Percentiles rank a stretch among this genome's conserved stretches.
Conservation (phyloP, 92 coral and sea anemone species). For the Bergia puertoricense region DNA sequence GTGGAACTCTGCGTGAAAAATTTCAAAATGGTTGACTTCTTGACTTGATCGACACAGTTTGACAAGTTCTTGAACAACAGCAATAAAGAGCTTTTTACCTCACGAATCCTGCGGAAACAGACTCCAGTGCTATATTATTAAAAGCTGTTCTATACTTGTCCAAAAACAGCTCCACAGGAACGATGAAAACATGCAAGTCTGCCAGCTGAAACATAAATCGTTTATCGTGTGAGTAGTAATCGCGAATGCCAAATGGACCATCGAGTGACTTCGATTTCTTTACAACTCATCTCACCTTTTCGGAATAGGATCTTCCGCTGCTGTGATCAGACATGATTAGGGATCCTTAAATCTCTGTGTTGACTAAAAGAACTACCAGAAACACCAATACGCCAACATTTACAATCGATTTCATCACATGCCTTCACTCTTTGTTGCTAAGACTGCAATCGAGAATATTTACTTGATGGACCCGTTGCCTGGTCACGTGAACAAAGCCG, state of each 20-base stretch:
- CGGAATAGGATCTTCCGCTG: constrained; percentile 45
- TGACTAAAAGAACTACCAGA: constrained; percentile 5
- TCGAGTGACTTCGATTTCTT: neutral
- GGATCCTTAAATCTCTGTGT: constrained; percentile 12
- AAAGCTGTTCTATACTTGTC: constrained; percentile 97
- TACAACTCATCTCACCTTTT: constrained; percentile 42
- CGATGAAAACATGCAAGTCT: constrained; percentile 98
- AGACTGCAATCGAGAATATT: constrained; percentile 23
- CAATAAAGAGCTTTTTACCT: constrained; percentile 54
- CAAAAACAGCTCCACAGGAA: constrained; percentile 93
- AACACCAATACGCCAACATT: constrained; percentile 1
- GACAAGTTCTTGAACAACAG: neutral
- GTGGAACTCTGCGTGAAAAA: constrained; percentile 75
- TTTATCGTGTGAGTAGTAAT: neutral
- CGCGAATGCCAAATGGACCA: neutral
- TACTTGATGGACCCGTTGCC: constrained; percentile 34
- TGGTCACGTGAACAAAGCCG: constrained; percentile 46
- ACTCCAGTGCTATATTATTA: constrained; percentile 94
- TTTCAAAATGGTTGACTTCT: constrained; percentile 20
- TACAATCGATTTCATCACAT: constrained; percentile 37
- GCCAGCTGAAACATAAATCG: constrained; percentile 72
- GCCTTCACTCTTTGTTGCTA: constrained; percentile 39
- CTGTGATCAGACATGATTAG: constrained; percentile 52
- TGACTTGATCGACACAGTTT: neutral
- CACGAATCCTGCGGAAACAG: constrained; percentile 98